phyloP scores from a whole-genome alignment of 2,797 vertebrate genomes.

The Streptopelia turtur region DNA sequence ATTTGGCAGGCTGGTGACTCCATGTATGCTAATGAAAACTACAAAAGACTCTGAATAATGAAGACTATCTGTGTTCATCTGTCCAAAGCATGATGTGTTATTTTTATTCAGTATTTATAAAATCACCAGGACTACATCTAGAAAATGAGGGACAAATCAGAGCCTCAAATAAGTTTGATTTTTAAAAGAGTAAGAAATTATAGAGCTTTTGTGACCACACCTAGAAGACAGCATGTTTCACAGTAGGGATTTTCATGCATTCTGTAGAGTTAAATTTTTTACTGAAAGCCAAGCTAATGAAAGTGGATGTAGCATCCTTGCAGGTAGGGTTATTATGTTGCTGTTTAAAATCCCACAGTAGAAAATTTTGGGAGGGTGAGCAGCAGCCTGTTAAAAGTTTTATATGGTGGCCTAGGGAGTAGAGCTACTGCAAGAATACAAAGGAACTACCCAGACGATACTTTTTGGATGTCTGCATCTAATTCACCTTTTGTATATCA shows the following conservation, averaged over 20 bases:
- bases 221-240: neutral
- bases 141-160: conserved; percentile 25
- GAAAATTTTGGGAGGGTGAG: neutral
- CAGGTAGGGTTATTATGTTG: neutral
- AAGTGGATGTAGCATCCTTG: neutral
- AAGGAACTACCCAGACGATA: neutral
- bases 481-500: neutral
- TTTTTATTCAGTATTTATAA: conserved; percentile 18
- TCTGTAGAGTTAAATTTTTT: neutral
- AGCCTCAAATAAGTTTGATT: neutral
- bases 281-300: conserved; percentile 20
- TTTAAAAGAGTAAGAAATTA: conserved; percentile 22
- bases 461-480: neutral
- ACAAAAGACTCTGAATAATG: neutral
- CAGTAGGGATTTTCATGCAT: conserved; percentile 23
- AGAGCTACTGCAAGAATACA: neutral
- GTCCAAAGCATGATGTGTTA: neutral
- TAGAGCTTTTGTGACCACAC: neutral
- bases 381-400: neutral
- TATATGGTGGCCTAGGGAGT: neutral
- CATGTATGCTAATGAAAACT: neutral
- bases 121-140: neutral
- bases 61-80: neutral
- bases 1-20: conserved; percentile 6
- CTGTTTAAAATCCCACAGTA: neutral